Evolutionary conservation across 1,140 invertebrate genomes (phyloP).

Genomic region (Leptinotarsa undecemlineata): DNA sequence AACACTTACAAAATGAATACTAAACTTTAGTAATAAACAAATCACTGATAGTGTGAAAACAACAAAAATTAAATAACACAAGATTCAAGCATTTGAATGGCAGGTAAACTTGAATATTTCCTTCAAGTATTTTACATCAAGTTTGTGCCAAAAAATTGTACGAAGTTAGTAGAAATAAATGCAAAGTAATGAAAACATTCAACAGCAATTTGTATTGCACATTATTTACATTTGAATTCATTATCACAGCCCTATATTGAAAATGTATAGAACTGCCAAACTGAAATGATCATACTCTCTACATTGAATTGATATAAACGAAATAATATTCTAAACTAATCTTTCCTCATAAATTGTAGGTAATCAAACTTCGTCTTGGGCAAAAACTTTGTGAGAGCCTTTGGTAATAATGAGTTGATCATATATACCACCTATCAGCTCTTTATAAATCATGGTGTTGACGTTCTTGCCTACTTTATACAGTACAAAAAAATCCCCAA

Average conservation of each 20-base stretch:
- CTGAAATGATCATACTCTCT: too few relatives aligned
- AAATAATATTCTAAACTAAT: too few relatives aligned
- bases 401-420: slow-evolving; percentile 22
- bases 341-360: too few relatives aligned
- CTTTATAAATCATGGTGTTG: slow-evolving; percentile 64
- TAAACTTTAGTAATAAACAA: too few relatives aligned
- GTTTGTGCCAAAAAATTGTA: too few relatives aligned
- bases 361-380: slow-evolving; percentile 15
- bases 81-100: too few relatives aligned
- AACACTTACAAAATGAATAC: too few relatives aligned
- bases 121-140: too few relatives aligned
- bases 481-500: slow-evolving; percentile 73
- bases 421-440: slow-evolving; percentile 52
- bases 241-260: neutral
- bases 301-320: too few relatives aligned
- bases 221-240: neutral
- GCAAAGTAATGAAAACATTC: neutral
- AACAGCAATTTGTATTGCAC: slow-evolving; percentile 2
- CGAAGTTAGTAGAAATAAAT: neutral
- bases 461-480: slow-evolving; percentile 70
- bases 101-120: too few relatives aligned
- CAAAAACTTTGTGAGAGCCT: slow-evolving; percentile 8
- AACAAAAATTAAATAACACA: too few relatives aligned
- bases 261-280: neutral
- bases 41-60: too few relatives aligned